A percentile compares a stretch with the other conserved stretches of the same genome.
phyloP scores from a whole-genome alignment of 2,797 vertebrate species.

The Danio aesculapii region DNA sequence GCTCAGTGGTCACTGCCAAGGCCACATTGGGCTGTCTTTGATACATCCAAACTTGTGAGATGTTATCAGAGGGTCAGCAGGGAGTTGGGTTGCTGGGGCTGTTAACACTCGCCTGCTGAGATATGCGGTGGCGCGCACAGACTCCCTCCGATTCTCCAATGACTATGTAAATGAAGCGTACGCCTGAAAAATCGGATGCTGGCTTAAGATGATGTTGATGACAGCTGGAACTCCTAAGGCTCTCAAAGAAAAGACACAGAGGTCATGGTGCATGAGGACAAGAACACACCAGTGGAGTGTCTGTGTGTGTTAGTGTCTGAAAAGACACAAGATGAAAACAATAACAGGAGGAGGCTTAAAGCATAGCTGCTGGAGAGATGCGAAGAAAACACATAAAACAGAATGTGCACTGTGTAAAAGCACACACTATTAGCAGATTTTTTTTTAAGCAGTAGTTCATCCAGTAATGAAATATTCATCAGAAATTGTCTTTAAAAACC shows the following conservation, averaged over 20 bases:
- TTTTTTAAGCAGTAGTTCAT: constrained; percentile 18
- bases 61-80: constrained; percentile 25
- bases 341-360: constrained; percentile 42
- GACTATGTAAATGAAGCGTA: constrained; percentile 34
- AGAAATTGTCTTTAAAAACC: neutral
- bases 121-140: neutral
- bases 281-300: constrained; percentile 24
- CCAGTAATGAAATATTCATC: neutral
- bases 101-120: constrained; percentile 29
- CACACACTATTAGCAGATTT: neutral
- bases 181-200: constrained; percentile 12
- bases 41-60: constrained; percentile 24
- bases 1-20: constrained; percentile 5
- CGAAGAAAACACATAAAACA: constrained; percentile 33
- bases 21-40: constrained; percentile 21
- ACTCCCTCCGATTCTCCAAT: constrained; percentile 32
- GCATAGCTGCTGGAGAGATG: constrained; percentile 42
- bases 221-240: constrained; percentile 54
- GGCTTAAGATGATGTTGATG: constrained; percentile 49
- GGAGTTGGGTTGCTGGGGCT: constrained; percentile 12
- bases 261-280: constrained; percentile 43
- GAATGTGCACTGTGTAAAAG: constrained; percentile 7
- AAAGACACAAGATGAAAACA: constrained; percentile 41
- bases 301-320: constrained; percentile 48
- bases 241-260: constrained; percentile 43